Percentiles rank a stretch among this genome's conserved stretches.
phyloP scores from a whole-genome alignment of 2,888 invertebrate species.

The Nebria salina region DNA sequence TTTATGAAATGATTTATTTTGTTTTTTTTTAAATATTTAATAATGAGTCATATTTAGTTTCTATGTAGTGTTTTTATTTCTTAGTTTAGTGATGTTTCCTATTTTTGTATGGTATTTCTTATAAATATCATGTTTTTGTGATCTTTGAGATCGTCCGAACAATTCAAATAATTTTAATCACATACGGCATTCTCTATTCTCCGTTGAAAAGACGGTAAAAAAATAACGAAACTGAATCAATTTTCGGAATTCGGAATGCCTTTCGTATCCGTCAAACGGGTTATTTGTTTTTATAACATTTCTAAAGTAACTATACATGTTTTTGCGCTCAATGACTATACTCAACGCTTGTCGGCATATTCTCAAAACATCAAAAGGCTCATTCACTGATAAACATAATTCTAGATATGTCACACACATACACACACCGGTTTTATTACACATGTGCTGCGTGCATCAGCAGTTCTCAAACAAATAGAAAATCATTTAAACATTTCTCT shows the following conservation, averaged over 20 bases:
- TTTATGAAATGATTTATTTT: too few relatives aligned
- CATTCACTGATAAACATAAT: not conserved
- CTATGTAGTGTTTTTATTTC: too few relatives aligned
- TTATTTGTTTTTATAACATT: conserved; percentile 1
- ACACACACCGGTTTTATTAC: conserved; percentile 29
- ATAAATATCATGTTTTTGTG: not conserved
- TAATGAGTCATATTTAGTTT: too few relatives aligned
- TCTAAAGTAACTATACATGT: conserved; percentile 1
- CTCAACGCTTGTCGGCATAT: not conserved
- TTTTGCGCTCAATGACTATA: not conserved
- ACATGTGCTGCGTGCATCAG: not conserved
- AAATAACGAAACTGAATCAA: not conserved
- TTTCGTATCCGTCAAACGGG: not conserved
- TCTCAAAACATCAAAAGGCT: not conserved
- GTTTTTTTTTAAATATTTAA: too few relatives aligned
- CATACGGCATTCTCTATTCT: not conserved
- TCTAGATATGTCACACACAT: not conserved
- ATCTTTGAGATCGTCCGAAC: not conserved
- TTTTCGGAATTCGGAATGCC: not conserved
- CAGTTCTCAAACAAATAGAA: conserved; percentile 26
- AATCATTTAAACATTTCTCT: too few relatives aligned
- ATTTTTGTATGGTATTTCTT: not conserved
- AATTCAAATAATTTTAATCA: not conserved
- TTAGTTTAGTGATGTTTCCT: not conserved
- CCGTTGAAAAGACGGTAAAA: not conserved